Conservation (phyloP, 2,113 vertebrate species). For the Hippocampus zosterae region DNA sequence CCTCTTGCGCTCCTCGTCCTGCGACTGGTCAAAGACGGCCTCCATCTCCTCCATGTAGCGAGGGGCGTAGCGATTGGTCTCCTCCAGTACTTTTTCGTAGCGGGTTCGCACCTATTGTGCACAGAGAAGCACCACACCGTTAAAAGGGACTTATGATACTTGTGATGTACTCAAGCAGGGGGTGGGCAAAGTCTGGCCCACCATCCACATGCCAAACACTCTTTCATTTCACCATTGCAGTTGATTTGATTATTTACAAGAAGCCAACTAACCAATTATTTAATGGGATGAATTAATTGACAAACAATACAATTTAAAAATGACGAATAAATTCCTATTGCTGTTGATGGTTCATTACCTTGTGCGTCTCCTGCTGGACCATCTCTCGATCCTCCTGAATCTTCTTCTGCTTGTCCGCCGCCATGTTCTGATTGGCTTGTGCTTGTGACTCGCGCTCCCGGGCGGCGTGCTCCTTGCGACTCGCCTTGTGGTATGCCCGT, state of each 20-base stretch:
- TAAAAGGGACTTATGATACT: too few relatives aligned
- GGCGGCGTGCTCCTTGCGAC: constrained; percentile 64
- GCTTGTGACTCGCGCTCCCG: constrained; percentile 59
- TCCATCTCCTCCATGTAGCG: constrained; percentile 88
- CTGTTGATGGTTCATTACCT: constrained; percentile 41
- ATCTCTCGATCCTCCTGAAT: constrained; percentile 68
- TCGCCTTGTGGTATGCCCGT: constrained; percentile 69
- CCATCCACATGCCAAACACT: too few relatives aligned
- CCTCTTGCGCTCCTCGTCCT: constrained; percentile 78
- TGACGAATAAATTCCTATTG: too few relatives aligned
- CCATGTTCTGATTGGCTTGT: constrained; percentile 71
- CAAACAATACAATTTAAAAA: neutral
- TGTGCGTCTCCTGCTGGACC: constrained; percentile 61
- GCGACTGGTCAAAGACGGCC: constrained; percentile 79
- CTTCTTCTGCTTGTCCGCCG: constrained; percentile 71
- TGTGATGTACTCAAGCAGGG: too few relatives aligned
- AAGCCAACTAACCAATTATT: neutral
- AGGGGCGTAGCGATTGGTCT: constrained; percentile 77
- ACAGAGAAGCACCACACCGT: too few relatives aligned
- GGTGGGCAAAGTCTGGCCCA: too few relatives aligned
- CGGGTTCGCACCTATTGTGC: constrained; percentile 66
- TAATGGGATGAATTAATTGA: neutral
- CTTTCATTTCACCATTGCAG: too few relatives aligned
- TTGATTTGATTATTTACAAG: neutral
- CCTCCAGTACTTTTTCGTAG: constrained; percentile 80